Percentiles rank a stretch among this genome's conserved stretches.
phyloP scores from a whole-genome alignment of 2,113 vertebrate genomes.

The Protomyctophum bolini region DNA sequence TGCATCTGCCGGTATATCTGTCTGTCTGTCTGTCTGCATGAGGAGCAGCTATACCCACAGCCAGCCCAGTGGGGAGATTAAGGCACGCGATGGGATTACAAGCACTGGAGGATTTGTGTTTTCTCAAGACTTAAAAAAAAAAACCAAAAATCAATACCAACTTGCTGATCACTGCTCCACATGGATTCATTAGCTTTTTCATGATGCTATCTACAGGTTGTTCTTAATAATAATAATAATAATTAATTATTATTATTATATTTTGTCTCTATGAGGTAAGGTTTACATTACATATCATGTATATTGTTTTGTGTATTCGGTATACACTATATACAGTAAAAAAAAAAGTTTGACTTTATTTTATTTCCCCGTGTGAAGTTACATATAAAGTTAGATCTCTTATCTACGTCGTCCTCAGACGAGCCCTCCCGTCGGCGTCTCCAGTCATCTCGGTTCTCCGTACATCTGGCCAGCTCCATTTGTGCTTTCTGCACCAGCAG shows the following conservation, averaged over 20 bases:
- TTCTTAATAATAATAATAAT: neutral
- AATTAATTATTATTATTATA: neutral
- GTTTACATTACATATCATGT: conserved; percentile 3
- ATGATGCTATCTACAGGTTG: conserved; percentile 41
- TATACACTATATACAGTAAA: neutral
- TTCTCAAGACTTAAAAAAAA: conserved; percentile 2
- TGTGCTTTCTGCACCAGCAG: no score
- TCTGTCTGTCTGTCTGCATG: conserved; percentile 12
- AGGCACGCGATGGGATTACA: neutral
- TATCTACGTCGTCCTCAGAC: neutral
- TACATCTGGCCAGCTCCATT: no score
- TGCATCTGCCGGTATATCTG: neutral
- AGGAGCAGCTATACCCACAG: conserved; percentile 11
- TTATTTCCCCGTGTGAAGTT: neutral
- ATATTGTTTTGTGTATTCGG: neutral
- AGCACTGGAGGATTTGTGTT: neutral
- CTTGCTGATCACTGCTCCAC: neutral
- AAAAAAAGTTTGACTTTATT: neutral
- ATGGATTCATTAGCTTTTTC: conserved; percentile 24
- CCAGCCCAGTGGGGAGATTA: neutral
- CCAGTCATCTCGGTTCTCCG: no score
- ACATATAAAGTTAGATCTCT: neutral
- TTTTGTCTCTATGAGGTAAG: conserved; percentile 63
- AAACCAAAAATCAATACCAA: neutral
- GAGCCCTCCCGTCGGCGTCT: no score